Evolutionary conservation across 1,140 invertebrate species (phyloP).

Genomic region (Melanaphis sacchari): DNA sequence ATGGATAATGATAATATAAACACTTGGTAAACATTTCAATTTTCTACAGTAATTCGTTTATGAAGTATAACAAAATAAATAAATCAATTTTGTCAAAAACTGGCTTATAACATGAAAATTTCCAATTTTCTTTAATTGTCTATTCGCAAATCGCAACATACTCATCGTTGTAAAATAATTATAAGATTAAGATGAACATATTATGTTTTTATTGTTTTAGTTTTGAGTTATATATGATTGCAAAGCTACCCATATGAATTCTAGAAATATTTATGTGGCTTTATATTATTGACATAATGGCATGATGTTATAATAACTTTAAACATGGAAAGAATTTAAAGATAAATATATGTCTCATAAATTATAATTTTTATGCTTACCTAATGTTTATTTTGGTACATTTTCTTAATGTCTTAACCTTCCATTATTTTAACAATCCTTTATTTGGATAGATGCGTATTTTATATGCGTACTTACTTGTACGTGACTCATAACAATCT

Average conservation of each 20-base stretch:
- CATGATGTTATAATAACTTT: not conserved
- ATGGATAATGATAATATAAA: no score
- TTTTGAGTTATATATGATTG: not conserved
- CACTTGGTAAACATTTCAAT: no score
- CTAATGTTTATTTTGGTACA: not conserved
- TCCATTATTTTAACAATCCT: slow-evolving; percentile 4
- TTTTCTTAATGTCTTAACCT: not conserved
- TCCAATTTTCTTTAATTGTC: no score
- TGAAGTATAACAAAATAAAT: no score
- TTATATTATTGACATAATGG: not conserved
- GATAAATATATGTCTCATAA: not conserved
- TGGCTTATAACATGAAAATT: no score
- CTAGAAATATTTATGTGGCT: not conserved
- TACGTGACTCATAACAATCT: not conserved
- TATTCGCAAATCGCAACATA: no score
- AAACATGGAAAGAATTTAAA: not conserved
- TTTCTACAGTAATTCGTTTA: no score
- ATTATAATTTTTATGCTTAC: not conserved
- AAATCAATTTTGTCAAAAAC: no score
- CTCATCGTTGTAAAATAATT: no score
- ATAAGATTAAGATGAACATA: not conserved
- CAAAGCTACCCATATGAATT: not conserved
- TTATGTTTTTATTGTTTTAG: not conserved
- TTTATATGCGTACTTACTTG: not conserved
- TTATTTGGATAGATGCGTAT: not conserved